Evolutionary conservation across 2,113 vertebrate species (phyloP), one percentile per base, ranked within the genome.

Genomic region (Thymallus thymallus): DNA sequence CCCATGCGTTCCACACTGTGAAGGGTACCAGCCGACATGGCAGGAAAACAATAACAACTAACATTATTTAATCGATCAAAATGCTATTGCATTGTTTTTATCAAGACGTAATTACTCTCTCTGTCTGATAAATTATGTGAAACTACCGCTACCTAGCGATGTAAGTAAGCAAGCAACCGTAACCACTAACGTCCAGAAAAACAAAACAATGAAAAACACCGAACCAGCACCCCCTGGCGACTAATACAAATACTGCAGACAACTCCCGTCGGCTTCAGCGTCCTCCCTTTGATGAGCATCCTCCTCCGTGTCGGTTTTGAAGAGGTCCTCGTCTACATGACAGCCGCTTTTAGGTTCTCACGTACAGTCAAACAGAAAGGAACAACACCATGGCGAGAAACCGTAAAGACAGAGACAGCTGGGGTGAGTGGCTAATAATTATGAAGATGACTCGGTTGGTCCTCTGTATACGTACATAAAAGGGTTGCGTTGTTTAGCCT

Each of bases 371-470:
- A 56, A 82, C 61, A 73, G 74, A 80, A 80, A 76, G 80, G 79
- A 69, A 74, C 7, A 88, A 41, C 78, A 32, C 32, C 35, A 96
- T 96, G 95, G 93, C 94, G 65, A 93, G 92, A 80, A 93, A 86
- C 84, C 95, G 95, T 76, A 95, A 90, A 85, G 94, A 97, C 77
- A 88, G 95, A 85, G 96, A 96, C 87, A 96, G 96, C 84, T 98
- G 96, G 96, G 95, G 96, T 97, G 91, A 95, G 95, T 94, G 85
- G 65, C 82, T 83, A 60, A 1, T 71, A 73, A 12, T 41, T 66
- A 6, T 18, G 22, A 71, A 18, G 41, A 51, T 32, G 16, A 69
- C 60, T 16, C 46, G 23, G 35, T 69, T 61, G 58, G 5, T 58
- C 63, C 18, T n/a, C 46, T 83, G 14, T 20, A 35, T 79, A 84